Conservation (phyloP, 2,113 vertebrate genomes). For the Ctenomys sociabilis region DNA sequence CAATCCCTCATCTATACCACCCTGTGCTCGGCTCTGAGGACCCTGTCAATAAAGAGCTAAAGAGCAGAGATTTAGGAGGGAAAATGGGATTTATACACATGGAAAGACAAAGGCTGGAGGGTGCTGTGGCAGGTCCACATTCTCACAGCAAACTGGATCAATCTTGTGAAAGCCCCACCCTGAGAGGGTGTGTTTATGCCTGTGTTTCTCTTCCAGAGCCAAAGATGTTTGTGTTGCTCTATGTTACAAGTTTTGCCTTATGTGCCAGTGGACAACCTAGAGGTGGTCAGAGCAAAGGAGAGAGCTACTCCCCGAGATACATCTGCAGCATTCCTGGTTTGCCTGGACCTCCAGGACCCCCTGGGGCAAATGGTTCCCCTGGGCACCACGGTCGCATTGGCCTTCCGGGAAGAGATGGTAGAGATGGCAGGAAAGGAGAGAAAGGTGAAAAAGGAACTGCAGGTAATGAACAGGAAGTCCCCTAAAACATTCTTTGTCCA, state of each 20-base stretch:
- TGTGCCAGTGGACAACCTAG: constrained; percentile 90
- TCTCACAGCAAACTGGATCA: background rate
- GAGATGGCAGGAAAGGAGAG: constrained; percentile 97
- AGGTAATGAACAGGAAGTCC: constrained; percentile 88
- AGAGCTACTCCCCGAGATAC: constrained; percentile 88
- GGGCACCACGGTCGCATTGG: constrained; percentile 94
- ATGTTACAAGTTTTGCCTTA: constrained; percentile 90
- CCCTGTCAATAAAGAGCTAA: background rate
- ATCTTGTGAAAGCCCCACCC: background rate
- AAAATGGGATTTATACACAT: rapidly evolving
- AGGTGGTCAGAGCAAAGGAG: constrained; percentile 89
- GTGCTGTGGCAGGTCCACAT: rapidly evolving
- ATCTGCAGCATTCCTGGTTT: constrained; percentile 95
- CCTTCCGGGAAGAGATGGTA: constrained; percentile 96
- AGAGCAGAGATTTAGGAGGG: background rate
- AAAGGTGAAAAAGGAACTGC: constrained; percentile 94
- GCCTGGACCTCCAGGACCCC: constrained; percentile 91
- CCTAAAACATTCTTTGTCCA: rapidly evolving
- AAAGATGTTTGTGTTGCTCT: constrained; percentile 93
- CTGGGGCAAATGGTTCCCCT: constrained; percentile 88
- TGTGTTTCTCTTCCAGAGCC: constrained; percentile 84
- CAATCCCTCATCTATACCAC: background rate
- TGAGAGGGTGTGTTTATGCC: constrained; percentile 10
- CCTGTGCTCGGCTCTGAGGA: background rate
- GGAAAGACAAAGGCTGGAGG: background rate